A percentile compares a stretch with the other conserved stretches of the same genome.
phyloP scores from a whole-genome alignment of 2,797 vertebrate genomes.

The Muscicapa striata region DNA sequence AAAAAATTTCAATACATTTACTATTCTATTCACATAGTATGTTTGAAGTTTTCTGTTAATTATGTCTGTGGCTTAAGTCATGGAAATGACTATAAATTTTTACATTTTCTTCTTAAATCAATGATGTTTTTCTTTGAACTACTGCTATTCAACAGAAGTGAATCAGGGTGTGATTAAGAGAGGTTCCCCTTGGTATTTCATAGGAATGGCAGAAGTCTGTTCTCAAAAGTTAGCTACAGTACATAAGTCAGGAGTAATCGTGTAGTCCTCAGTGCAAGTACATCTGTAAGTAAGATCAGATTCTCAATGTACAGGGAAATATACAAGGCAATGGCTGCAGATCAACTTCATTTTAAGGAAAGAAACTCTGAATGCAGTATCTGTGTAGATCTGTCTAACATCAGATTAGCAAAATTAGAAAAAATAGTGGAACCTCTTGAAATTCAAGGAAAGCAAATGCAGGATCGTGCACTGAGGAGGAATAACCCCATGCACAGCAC shows the following conservation, averaged over 20 bases:
- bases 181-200: background rate
- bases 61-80: background rate
- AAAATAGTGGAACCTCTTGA: background rate
- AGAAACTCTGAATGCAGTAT: background rate
- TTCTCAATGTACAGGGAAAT: background rate
- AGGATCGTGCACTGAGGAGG: background rate
- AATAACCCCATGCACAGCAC: background rate
- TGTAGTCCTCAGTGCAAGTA: background rate
- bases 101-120: background rate
- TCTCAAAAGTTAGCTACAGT: background rate
- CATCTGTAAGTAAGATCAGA: background rate
- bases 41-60: background rate
- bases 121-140: background rate
- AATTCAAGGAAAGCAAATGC: background rate
- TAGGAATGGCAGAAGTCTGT: background rate
- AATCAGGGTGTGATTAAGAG: background rate
- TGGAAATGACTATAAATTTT: background rate
- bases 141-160: background rate
- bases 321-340: background rate
- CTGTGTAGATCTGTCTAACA: background rate
- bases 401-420: background rate
- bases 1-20: background rate
- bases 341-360: background rate
- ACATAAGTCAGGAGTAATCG: background rate
- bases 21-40: background rate